phyloP scores from a whole-genome alignment of 2,113 vertebrate species.

The Empidonax alnorum region DNA sequence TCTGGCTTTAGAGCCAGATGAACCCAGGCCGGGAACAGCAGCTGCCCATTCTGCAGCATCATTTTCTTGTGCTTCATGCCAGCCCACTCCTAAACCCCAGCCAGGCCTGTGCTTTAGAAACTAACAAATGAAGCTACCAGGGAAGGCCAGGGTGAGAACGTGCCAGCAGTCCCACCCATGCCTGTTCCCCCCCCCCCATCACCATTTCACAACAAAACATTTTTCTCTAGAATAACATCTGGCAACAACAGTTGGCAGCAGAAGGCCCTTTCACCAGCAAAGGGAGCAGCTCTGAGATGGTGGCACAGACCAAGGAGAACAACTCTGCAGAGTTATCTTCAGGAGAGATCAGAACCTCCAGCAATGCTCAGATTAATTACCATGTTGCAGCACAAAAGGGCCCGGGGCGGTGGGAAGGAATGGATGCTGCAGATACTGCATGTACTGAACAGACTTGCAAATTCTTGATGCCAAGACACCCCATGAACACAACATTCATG shows the following conservation, averaged over 20 bases:
- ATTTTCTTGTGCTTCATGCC: neutral
- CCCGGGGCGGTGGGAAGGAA: neutral
- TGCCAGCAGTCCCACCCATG: neutral
- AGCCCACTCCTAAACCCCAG: neutral
- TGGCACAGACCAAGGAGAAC: neutral
- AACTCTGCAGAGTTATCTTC: neutral
- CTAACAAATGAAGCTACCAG: neutral
- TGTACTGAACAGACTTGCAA: neutral
- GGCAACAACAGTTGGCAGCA: slow-evolving; percentile 10
- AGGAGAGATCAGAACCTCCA: slow-evolving; percentile 13
- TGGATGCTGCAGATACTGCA: neutral
- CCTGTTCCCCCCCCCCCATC: fast-evolving
- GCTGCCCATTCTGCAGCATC: neutral
- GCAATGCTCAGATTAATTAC: slow-evolving; percentile 29
- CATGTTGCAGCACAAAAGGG: neutral
- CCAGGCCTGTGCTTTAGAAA: neutral
- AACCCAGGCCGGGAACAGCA: neutral
- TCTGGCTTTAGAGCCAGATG: neutral
- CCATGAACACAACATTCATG: neutral
- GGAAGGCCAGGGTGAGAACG: neutral
- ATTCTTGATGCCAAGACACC: neutral
- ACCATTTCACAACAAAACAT: neutral
- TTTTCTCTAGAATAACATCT: slow-evolving; percentile 11
- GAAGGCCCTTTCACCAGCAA: neutral
- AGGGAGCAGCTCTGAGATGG: neutral